Percentiles rank a stretch among this genome's conserved stretches.
Conservation (phyloP, 2,888 invertebrate species). For the Eilema griseolum region DNA sequence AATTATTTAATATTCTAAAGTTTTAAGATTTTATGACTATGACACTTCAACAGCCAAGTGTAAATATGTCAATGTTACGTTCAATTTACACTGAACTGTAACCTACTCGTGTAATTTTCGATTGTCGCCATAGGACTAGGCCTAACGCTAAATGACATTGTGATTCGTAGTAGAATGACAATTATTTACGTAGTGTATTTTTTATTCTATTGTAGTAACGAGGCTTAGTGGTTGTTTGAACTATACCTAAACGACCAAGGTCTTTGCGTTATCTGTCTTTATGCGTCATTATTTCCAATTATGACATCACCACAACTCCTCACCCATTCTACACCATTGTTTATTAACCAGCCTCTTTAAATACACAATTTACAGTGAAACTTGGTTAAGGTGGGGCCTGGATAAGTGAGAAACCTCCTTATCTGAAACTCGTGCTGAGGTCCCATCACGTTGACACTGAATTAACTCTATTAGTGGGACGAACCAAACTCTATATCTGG, state of each 20-base stretch:
- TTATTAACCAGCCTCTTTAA: neutral
- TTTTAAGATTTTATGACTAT: neutral
- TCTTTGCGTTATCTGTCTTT: constrained; percentile 54
- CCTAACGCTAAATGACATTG: constrained; percentile 7
- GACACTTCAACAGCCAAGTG: neutral
- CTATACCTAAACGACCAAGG: constrained; percentile 59
- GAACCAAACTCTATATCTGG: too few relatives aligned
- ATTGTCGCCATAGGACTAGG: constrained; percentile 5
- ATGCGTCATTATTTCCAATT: constrained; percentile 60
- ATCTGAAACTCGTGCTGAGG: too few relatives aligned
- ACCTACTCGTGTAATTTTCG: neutral
- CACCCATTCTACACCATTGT: constrained; percentile 11
- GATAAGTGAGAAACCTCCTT: too few relatives aligned
- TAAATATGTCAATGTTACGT: constrained; percentile 1
- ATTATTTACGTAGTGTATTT: constrained; percentile 30
- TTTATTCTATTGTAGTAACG: constrained; percentile 27
- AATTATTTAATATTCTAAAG: neutral
- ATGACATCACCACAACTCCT: constrained; percentile 53
- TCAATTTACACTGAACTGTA: constrained; percentile 18
- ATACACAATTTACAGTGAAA: constrained; percentile 20
- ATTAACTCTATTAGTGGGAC: too few relatives aligned
- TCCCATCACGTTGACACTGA: too few relatives aligned
- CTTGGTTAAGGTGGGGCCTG: too few relatives aligned
- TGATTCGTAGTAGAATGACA: constrained; percentile 29
- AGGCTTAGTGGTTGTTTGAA: constrained; percentile 52